A percentile compares a stretch with the other conserved stretches of the same genome.
These are phyloP conservation scores for Mastacembelus armatus DNA, from an alignment of 2,797 vertebrate genomes.

Conservation along the genomic window DNA sequence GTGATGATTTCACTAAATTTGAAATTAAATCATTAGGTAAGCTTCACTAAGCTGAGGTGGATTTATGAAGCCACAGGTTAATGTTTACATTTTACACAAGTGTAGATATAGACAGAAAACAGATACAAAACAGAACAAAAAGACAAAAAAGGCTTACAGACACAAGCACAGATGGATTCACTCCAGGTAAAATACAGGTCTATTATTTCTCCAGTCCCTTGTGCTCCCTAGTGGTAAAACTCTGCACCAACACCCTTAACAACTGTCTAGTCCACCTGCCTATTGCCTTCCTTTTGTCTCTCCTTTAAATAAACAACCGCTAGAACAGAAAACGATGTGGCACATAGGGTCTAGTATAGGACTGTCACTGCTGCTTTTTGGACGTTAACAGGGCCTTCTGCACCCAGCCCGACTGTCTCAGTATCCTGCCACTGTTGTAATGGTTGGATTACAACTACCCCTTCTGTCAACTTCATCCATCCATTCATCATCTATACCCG, in stretches of 20 bases:
- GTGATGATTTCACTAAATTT: constrained; percentile 26
- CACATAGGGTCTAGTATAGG: no score
- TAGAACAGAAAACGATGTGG: constrained; percentile 2
- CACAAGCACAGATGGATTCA: not conserved
- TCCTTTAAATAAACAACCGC: not conserved
- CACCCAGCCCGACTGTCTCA: constrained; percentile 11
- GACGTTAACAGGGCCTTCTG: constrained; percentile 8
- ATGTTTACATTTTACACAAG: not conserved
- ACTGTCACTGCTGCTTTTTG: constrained; percentile 9
- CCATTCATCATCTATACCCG: no score
- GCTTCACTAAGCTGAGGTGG: not conserved
- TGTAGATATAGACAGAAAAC: not conserved
- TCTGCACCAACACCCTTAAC: constrained; percentile 29
- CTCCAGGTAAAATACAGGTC: not conserved
- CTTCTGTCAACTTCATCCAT: constrained; percentile 14
- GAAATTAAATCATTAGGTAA: constrained; percentile 5
- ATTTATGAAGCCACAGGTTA: no score
- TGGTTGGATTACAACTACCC: constrained; percentile 25
- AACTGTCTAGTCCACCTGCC: not conserved
- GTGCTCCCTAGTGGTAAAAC: constrained; percentile 73
- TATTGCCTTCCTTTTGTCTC: not conserved
- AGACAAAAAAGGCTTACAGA: not conserved
- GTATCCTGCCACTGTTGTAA: not conserved
- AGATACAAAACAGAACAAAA: not conserved
- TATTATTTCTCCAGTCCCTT: constrained; percentile 47